Base-by-base conservation (phyloP, 2,888 invertebrate genomes). In the Eupelmus urozonus region DNA sequence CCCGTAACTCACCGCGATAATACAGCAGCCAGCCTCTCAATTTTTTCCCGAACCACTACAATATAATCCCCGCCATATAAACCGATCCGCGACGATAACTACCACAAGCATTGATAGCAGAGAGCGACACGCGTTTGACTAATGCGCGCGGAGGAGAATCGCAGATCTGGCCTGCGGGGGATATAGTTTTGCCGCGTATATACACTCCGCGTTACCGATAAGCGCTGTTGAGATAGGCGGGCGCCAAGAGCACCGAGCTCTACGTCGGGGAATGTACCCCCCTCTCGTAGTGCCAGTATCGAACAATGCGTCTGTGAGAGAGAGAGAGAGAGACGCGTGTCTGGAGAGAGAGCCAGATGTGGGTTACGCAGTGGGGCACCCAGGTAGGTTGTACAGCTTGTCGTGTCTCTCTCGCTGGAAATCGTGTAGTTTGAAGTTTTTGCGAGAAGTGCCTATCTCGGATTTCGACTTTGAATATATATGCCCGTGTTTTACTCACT, bases 241-340 rank as follows among this genome's bases (percentile, higher is more conserved):
- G 87, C 87, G 87, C 87, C 87, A 85, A 85, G 84, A 84, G 82
- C 86, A 85, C 85, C 84, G 86, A 84, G n/a, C 86, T 78, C 55
- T n/a, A n/a, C 81, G 87, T 86, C 87, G 87, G 87, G 85, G 87
- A 87, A 87, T 87, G 85, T 82, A 83, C 80, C 79, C 80, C 59
- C 66, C 55, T 73, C 59, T 42, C 18, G 78, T 70, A 78, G 23
- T 45, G 42, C 45, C 80, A 84, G 83, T 87, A 87, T 87, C 87
- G 85, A 85, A 87, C 87, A 87, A 87, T 87, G 85, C 85, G 81
- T 82, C 78, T 65, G 82, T 77, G 65, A 45, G 13, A 51, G 59
- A 72, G 67, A 81, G 82, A 84, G 80, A 81, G 76, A 70, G 20
- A 1, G 51, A 29, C 60, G 27, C 27, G 49, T 23, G 45, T 49